phyloP scores from a whole-genome alignment of 2,797 vertebrate species.

The Rachycentron canadum region DNA sequence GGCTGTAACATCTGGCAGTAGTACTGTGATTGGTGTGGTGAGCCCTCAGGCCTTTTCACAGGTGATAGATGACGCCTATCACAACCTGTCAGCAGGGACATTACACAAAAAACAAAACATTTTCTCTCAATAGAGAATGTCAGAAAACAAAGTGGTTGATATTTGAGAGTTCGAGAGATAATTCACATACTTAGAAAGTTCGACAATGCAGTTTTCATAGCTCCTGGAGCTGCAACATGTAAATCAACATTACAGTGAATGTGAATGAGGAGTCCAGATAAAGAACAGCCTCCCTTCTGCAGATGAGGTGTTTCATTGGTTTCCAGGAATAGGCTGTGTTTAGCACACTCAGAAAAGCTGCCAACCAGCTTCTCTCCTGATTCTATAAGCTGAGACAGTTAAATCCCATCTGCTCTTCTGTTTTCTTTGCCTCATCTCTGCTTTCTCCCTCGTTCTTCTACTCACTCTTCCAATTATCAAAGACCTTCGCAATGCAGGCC shows the following conservation, averaged over 20 bases:
- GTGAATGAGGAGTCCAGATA: constrained; percentile 51
- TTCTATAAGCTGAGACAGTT: constrained; percentile 46
- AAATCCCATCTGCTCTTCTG: constrained; percentile 57
- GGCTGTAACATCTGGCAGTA: constrained; percentile 81
- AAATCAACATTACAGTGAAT: constrained; percentile 67
- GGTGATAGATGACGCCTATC: constrained; percentile 83
- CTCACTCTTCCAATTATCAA: constrained; percentile 3
- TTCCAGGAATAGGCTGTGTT: constrained; percentile 66
- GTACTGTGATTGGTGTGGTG: constrained; percentile 78
- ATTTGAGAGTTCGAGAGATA: constrained; percentile 13
- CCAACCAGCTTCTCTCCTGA: constrained; percentile 64
- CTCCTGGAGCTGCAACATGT: constrained; percentile 40
- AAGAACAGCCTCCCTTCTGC: constrained; percentile 44
- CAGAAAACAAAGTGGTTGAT: not conserved
- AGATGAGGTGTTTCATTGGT: constrained; percentile 63
- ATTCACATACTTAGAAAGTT: constrained; percentile 2
- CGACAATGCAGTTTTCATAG: constrained; percentile 7
- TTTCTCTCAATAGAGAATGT: constrained; percentile 15
- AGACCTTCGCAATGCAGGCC: not conserved
- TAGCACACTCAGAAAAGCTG: constrained; percentile 61
- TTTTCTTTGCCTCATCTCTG: constrained; percentile 35
- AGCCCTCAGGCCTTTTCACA: constrained; percentile 79
- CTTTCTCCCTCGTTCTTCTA: constrained; percentile 26
- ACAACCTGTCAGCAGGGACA: constrained; percentile 79
- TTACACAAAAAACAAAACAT: not conserved